Conservation (phyloP, 1,140 invertebrate species). For the Calephelis nemesis region DNA sequence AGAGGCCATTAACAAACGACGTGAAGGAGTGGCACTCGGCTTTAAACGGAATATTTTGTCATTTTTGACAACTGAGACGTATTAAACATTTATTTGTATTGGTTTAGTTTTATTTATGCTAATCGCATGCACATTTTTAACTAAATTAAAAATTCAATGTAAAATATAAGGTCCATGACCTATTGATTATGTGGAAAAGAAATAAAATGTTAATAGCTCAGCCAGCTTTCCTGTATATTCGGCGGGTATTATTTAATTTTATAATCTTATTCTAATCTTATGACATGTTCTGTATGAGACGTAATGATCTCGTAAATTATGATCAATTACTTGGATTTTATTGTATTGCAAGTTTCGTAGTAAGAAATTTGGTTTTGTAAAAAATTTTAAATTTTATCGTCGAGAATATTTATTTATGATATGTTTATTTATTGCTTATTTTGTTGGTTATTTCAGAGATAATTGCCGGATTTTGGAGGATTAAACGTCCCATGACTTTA, state of each 20-base stretch:
- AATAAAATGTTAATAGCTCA: constrained; percentile 61
- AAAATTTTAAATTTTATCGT: background rate
- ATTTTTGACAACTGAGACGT: constrained; percentile 37
- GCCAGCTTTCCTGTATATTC: constrained; percentile 39
- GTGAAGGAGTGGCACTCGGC: constrained; percentile 30
- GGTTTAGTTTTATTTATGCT: constrained; percentile 59
- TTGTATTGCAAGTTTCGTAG: constrained; percentile 20
- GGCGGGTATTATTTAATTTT: constrained; percentile 33
- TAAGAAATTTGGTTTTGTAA: background rate
- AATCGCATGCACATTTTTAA: constrained; percentile 70
- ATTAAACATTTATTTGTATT: constrained; percentile 50
- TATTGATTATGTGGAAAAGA: constrained; percentile 54
- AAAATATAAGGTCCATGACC: constrained; percentile 58
- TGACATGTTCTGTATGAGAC: constrained; percentile 26
- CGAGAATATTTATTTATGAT: background rate
- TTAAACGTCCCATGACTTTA: no score
- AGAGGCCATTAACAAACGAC: constrained; percentile 26
- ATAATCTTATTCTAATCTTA: constrained; percentile 31
- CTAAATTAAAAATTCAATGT: constrained; percentile 61
- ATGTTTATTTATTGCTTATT: constrained; percentile 3
- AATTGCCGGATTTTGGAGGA: background rate
- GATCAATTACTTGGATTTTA: constrained; percentile 14
- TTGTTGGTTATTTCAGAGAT: background rate
- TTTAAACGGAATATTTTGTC: constrained; percentile 34
- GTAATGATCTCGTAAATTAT: constrained; percentile 29